Conservation (phyloP, 1,140 invertebrate species). For the Lepidotrigona ventralis region DNA sequence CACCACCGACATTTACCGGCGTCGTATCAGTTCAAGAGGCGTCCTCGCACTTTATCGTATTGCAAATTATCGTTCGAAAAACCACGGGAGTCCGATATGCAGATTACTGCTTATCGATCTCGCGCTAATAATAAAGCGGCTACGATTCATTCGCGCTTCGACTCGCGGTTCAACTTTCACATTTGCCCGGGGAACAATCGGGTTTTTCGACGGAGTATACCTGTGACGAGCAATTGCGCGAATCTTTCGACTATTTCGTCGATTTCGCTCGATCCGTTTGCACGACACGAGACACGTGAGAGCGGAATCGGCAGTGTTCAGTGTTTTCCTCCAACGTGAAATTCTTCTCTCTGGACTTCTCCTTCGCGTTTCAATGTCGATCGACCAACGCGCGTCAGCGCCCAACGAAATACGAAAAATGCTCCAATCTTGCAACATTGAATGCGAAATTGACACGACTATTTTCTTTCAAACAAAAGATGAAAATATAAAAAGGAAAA, state of each 20-base stretch:
- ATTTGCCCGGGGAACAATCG: background rate
- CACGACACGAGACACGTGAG: too few species aligned
- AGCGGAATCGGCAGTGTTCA: too few species aligned
- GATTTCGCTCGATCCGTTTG: too few species aligned
- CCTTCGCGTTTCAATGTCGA: background rate
- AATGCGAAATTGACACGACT: too few species aligned
- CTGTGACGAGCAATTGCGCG: background rate
- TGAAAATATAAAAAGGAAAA: too few species aligned
- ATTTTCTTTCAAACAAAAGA: too few species aligned
- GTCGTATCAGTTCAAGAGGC: slow-evolving; percentile 21
- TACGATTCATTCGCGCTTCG: slow-evolving; percentile 24
- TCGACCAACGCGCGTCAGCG: background rate
- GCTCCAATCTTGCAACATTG: background rate
- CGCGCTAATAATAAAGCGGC: slow-evolving; percentile 29
- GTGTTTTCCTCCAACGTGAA: too few species aligned
- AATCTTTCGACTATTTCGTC: background rate
- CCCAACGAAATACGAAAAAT: background rate
- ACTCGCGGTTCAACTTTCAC: slow-evolving; percentile 30
- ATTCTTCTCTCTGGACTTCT: too few species aligned
- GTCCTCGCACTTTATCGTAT: slow-evolving; percentile 8
- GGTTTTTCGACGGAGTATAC: background rate
- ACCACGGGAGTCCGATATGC: slow-evolving; percentile 23
- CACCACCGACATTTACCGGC: background rate
- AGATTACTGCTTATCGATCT: slow-evolving; percentile 43
- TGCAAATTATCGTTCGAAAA: slow-evolving; percentile 34